Percentiles rank a stretch among this genome's conserved stretches.
phyloP scores from a whole-genome alignment of 2,888 invertebrate genomes.

The Diaphora mendica region DNA sequence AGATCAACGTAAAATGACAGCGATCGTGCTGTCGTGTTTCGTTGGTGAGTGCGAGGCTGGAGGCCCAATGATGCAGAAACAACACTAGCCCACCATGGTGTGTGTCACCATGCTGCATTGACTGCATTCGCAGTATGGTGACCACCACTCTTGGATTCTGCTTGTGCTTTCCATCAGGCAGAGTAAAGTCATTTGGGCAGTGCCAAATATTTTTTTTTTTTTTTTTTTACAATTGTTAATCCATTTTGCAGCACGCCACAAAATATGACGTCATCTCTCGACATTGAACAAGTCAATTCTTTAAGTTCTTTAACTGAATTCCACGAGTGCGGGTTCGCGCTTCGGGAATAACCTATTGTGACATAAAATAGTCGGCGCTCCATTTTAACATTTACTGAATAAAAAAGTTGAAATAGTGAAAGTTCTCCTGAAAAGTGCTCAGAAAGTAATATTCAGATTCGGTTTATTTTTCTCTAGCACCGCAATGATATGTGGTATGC shows the following conservation, averaged over 20 bases:
- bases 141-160: too few species aligned
- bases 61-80: too few species aligned
- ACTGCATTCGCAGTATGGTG: too few species aligned
- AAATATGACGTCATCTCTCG: conserved; percentile 35
- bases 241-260: neutral
- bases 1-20: too few species aligned
- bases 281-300: conserved; percentile 58
- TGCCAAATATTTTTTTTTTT: too few species aligned
- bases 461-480: conserved; percentile 49
- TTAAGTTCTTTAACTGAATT: conserved; percentile 68
- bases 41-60: too few species aligned
- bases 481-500: conserved; percentile 39
- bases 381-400: conserved; percentile 59
- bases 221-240: neutral
- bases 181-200: too few species aligned
- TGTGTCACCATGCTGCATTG: too few species aligned
- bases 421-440: conserved; percentile 51
- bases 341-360: conserved; percentile 68
- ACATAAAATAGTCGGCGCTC: conserved; percentile 60
- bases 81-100: too few species aligned
- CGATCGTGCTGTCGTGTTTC: too few species aligned
- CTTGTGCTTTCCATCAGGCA: too few species aligned
- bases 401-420: conserved; percentile 59
- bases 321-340: conserved; percentile 55
- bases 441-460: conserved; percentile 48